phyloP scores from a whole-genome alignment of 2,797 vertebrate genomes.

The Vireo griseus region DNA sequence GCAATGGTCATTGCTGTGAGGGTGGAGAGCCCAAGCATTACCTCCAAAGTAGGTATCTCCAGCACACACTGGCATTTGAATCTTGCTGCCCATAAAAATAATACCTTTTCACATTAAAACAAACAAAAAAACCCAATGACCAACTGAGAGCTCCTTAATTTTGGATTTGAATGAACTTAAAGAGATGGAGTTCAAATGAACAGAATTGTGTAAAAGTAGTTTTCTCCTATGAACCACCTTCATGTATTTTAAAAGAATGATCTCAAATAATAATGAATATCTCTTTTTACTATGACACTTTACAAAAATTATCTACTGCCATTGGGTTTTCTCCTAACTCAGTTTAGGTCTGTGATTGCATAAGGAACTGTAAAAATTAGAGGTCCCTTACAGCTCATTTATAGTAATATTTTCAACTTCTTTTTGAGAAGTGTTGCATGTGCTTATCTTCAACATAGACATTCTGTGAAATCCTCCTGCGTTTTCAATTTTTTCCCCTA shows the following conservation, averaged over 20 bases:
- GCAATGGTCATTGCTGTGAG: background rate
- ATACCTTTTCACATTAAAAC: background rate
- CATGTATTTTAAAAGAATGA: background rate
- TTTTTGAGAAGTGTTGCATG: background rate
- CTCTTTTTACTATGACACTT: background rate
- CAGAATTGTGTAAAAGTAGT: background rate
- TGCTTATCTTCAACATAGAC: background rate
- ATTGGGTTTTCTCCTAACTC: background rate
- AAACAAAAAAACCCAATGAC: rapidly evolving
- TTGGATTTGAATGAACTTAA: background rate
- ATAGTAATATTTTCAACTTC: background rate
- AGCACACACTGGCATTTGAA: background rate
- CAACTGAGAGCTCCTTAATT: background rate
- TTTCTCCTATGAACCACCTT: background rate
- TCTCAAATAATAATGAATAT: background rate
- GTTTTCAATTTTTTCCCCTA: background rate
- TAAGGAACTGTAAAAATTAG: background rate
- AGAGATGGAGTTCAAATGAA: background rate
- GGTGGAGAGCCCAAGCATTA: background rate
- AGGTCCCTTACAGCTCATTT: background rate
- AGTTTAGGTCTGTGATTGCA: background rate
- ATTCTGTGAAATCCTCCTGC: background rate
- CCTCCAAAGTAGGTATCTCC: background rate
- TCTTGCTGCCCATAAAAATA: background rate
- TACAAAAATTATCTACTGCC: background rate